Evolutionary conservation across 2,888 invertebrate species (phyloP).

Genomic region (Lochmaea crataegi): DNA sequence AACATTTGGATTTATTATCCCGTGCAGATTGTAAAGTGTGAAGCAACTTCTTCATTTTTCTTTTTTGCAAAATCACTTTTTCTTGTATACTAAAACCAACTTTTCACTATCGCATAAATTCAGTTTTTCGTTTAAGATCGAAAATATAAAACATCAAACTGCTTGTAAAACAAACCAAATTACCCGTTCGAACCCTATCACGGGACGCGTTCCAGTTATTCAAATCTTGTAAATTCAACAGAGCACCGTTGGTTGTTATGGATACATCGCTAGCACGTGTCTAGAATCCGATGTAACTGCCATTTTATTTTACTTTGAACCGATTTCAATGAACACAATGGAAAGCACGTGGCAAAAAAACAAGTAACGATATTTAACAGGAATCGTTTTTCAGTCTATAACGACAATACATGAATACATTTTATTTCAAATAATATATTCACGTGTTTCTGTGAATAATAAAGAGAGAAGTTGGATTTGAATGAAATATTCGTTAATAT

Average conservation of each 20-base stretch:
- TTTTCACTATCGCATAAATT: too few species aligned
- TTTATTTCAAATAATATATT: background rate
- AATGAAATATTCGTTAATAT: too few species aligned
- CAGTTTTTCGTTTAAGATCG: too few species aligned
- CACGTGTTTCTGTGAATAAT: background rate
- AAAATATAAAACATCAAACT: background rate
- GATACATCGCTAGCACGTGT: constrained; percentile 4
- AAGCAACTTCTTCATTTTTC: background rate
- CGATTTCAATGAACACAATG: constrained; percentile 2
- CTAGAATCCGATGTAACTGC: constrained; percentile 12
- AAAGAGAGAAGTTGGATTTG: background rate
- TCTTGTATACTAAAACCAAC: background rate
- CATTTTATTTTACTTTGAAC: background rate
- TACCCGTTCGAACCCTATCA: background rate
- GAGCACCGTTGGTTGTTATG: constrained; percentile 1
- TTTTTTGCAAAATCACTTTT: background rate
- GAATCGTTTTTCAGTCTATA: background rate
- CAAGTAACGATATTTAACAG: background rate
- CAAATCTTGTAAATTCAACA: background rate
- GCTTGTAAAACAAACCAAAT: background rate
- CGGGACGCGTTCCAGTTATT: constrained; percentile 2
- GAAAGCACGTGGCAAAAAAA: constrained; percentile 1
- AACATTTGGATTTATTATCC: background rate
- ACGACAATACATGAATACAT: background rate
- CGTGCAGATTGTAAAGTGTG: background rate